Base-by-base conservation (phyloP, 2,113 vertebrate genomes). In the Apistogramma diplotaenia region DNA sequence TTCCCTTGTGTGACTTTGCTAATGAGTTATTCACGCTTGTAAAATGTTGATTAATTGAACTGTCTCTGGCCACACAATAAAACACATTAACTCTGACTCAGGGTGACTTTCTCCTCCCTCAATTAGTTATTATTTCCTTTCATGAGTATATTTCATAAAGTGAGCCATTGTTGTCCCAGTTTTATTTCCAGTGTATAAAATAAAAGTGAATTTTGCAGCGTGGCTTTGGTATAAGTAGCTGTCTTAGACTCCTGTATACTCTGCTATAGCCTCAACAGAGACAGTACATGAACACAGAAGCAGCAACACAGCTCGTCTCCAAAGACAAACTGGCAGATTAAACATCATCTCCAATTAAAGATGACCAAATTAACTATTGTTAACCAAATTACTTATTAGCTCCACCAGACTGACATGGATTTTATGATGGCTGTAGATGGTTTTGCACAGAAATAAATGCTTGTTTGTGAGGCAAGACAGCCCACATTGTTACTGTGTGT, bases 11-110 rank as follows among this genome's bases (percentile, higher is more conserved):
- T 40, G 35, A 43, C 54, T 55, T 75, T 49, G 19, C 19, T 81
- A 85, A 87, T 84, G 65, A 86, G 55, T 85, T 75, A 85, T 86
- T 91, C 82, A 82, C 71, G 83, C 81, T 78, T 46, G 83, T 82
- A 51, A 85, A 87, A 83, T 49, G 60, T 74, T 92, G 82, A 91
- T 91, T 81, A 83, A 92, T 90, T 85, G 74, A 73, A 82, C n/a
- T 3, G 61, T 80, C 73, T 72, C 43, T 23, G 72, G 61, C 62
- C 60, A 55, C 53, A 77, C 61, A 79, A 79, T 77, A 43, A 74
- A 78, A 59, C 54, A 46, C 62, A 21, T 57, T 56, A 25, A 74
- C 46, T 72, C 80, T 91, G 80, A 88, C 88, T 73, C 37, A 25
- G 46, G 54, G 35, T 35, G 71, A 85, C 75, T 80, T 78, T 79